Evolutionary conservation across 2,888 invertebrate species (phyloP).

Genomic region (Dromius quadrimaculatus): DNA sequence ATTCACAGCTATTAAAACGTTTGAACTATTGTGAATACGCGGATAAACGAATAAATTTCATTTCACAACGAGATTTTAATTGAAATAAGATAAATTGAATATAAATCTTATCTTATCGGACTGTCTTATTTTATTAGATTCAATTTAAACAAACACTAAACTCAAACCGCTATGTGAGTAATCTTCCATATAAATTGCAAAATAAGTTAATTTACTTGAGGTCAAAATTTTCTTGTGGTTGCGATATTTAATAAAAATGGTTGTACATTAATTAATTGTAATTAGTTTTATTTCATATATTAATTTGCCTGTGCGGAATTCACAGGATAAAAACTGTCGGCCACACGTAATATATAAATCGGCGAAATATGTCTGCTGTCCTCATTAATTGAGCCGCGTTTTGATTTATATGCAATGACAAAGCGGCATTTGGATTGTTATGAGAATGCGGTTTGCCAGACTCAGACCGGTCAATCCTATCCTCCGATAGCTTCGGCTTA

Average conservation of each 20-base stretch:
- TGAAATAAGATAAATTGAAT: too few relatives aligned
- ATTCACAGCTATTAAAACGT: neutral
- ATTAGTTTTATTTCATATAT: slow-evolving; percentile 1
- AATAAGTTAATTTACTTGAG: too few relatives aligned
- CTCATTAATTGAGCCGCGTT: slow-evolving; percentile 34
- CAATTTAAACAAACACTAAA: too few relatives aligned
- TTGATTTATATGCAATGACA: slow-evolving; percentile 31
- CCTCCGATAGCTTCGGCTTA: neutral
- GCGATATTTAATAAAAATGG: too few relatives aligned
- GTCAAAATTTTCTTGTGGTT: too few relatives aligned
- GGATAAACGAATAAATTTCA: too few relatives aligned
- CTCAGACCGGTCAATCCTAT: neutral
- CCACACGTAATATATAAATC: slow-evolving; percentile 50
- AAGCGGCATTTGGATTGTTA: slow-evolving; percentile 32
- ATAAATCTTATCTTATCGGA: too few relatives aligned
- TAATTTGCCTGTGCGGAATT: slow-evolving; percentile 29
- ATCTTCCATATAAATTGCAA: too few relatives aligned
- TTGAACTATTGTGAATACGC: slow-evolving; percentile 4
- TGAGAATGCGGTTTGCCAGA: slow-evolving; percentile 17
- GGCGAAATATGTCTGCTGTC: slow-evolving; percentile 38
- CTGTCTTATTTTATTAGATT: too few relatives aligned
- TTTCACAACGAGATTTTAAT: too few relatives aligned
- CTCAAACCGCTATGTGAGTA: too few relatives aligned
- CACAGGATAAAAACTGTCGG: slow-evolving; percentile 24
- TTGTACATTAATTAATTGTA: slow-evolving; percentile 4